Base-by-base conservation (phyloP, 2,113 vertebrate genomes). In the Megaleporinus macrocephalus region DNA sequence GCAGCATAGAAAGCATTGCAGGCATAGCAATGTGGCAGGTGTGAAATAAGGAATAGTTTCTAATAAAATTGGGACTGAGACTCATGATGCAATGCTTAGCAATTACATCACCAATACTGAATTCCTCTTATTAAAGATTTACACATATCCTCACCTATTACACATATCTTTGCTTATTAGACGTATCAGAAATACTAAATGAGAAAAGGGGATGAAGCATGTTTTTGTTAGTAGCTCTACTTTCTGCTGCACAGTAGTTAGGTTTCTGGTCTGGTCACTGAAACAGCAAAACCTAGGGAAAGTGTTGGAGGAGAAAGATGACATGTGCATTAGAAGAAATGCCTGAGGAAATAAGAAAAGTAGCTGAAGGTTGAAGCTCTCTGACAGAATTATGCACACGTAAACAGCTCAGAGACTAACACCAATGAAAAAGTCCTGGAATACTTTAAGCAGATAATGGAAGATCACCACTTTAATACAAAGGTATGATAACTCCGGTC, bases 21-120 rank as follows among this genome's bases (percentile, higher is more conserved):
- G n/a, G n/a, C 5, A 44, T 1, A 29, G 12, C 0, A 33, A 22
- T 41, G 11, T 36, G 29, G n/a, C 33, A 44, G 41, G 36, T 77
- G 16, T 10, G 22, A 65, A 76, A 49, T 9, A 5, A 7, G 0
- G 11, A 30, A 76, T 5, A 1, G 24, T 49, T 49, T 44, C 18
- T 13, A 41, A n/a, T 29, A 20, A 3, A 65, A 1, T 44, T 49
- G 36, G 18, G n/a, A 44, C 9, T 76, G 41, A 27, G 15, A 41
- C 5, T 27, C 36, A 62, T 76, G 33, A 62, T 76, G 9, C 22
- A 76, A 47, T 76, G n/a, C n/a, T 59, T 75, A 14, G 33, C n/a
- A 49, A 29, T 76, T 27, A 27, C n/a, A 47, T 47, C 10, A 76
- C 6, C 7, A 0, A 15, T 24, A 44, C 14, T 44, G 22, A 44